Evolutionary conservation across 2,797 vertebrate genomes (phyloP).

Genomic region (Labeo calbasu): DNA sequence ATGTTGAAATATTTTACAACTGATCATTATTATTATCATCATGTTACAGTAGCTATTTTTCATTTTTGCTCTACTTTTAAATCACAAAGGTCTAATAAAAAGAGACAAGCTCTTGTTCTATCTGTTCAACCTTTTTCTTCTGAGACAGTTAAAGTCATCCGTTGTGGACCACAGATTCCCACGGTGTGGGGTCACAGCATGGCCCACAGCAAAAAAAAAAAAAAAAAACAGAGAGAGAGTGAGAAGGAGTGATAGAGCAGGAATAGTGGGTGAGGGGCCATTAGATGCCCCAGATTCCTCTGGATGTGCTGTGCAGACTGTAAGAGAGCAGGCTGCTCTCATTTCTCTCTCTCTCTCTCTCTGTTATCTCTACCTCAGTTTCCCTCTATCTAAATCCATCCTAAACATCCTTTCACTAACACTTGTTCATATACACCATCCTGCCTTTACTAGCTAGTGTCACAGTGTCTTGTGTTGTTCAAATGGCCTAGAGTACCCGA

Average conservation of each 20-base stretch:
- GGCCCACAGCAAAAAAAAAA: conserved; percentile 66
- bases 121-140: conserved; percentile 4
- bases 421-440: conserved; percentile 14
- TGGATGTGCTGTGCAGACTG: conserved; percentile 70
- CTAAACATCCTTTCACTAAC: conserved; percentile 5
- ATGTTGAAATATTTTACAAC: background rate
- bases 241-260: background rate
- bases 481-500: conserved; percentile 9
- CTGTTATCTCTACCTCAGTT: background rate
- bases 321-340: conserved; percentile 70
- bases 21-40: background rate
- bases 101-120: background rate
- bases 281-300: conserved; percentile 83
- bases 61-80: background rate
- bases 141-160: conserved; percentile 39
- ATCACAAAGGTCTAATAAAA: background rate
- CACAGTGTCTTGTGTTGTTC: conserved; percentile 25
- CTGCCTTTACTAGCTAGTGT: conserved; percentile 12
- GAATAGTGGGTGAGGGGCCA: conserved; percentile 74
- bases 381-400: background rate
- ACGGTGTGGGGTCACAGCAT: conserved; percentile 61
- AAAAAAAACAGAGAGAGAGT: background rate
- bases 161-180: conserved; percentile 53
- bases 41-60: background rate
- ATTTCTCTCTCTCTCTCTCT: background rate